Base-by-base conservation (phyloP, 1,140 invertebrate species). In the Coelopa frigida region DNA sequence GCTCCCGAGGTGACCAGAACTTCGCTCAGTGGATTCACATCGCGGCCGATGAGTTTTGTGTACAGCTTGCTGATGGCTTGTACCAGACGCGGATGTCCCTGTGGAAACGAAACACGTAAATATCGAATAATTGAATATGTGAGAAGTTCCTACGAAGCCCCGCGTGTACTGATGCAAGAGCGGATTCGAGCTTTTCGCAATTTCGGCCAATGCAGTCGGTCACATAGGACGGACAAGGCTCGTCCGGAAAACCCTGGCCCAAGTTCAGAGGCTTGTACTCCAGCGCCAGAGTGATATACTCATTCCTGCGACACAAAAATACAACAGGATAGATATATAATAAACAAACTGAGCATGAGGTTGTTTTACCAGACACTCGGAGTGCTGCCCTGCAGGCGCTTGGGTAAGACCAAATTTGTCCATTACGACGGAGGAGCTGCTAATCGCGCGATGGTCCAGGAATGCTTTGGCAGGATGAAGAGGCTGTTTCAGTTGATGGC, bases 221-320 rank as follows among this genome's bases (percentile, higher is more conserved):
- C 0, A 98, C 83, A 76, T 87, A 83, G 29, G 83, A 73, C 1
- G 94, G 93, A 14, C 90, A 81, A 55, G 84, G 78, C 74, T 87
- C 95, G 70, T 99, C 94, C 0, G 95, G 94, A 73, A 98, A 98
- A 3, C 96, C 96, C 79, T 98, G 94, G 0, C 96, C 96, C 26
- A 99, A 76, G 73, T 98, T 98, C 10, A 95, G 66, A 1, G 94
- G 91, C 58, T 97, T 92, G 58, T 91, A 79, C 55, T 97, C 81
- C 35, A 80, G 62, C 18, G 89, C 89, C 33, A 99, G 68, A 48
- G 86, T 80, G 48, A 89, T 91, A 68, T 97, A 98, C 72, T 98
- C 94, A 20, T 94, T 89, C 95, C 94, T 96, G 56, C 51, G 26
- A 41, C 3, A 24, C 26, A 40, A 15, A n/a, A 22, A 21, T 21